Evolutionary conservation across 2,113 vertebrate species (phyloP).

Genomic region (Hassar affinis): DNA sequence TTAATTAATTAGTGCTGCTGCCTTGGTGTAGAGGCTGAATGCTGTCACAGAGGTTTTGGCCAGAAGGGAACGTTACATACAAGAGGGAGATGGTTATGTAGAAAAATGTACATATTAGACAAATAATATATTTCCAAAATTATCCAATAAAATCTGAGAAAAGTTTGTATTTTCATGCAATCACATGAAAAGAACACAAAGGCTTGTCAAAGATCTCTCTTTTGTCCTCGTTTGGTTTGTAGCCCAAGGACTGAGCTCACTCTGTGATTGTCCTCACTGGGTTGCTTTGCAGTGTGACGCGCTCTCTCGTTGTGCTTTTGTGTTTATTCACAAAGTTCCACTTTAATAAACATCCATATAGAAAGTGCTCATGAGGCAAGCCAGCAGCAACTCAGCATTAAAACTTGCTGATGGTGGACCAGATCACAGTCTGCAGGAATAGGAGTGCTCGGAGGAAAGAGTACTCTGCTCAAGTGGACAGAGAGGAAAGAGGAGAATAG

Average conservation of each 20-base stretch:
- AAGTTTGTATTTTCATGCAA: neutral
- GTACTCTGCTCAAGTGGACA: neutral
- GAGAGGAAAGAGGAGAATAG: neutral
- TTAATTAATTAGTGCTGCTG: conserved; percentile 63
- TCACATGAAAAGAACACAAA: conserved; percentile 18
- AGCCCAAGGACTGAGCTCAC: conserved; percentile 26
- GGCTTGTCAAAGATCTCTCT: conserved; percentile 4
- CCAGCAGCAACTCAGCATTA: conserved; percentile 20
- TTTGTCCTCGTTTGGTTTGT: conserved; percentile 32
- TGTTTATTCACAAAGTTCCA: conserved; percentile 31
- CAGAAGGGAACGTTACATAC: conserved; percentile 44
- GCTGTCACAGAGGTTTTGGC: conserved; percentile 57
- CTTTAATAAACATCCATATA: conserved; percentile 25
- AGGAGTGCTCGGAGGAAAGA: conserved; percentile 1
- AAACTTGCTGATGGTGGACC: conserved; percentile 29
- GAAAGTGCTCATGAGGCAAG: conserved; percentile 11
- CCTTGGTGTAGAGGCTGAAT: conserved; percentile 54
- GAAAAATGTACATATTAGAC: conserved; percentile 61
- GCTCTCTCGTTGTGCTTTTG: conserved; percentile 35
- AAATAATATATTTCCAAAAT: conserved; percentile 58
- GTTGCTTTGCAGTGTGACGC: neutral
- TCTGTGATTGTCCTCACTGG: conserved; percentile 17
- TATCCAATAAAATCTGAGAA: conserved; percentile 14
- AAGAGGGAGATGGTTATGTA: conserved; percentile 43
- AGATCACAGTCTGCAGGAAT: conserved; percentile 14